Evolutionary conservation across 2,888 invertebrate genomes (phyloP).

Genomic region (Drosophila greeni): DNA sequence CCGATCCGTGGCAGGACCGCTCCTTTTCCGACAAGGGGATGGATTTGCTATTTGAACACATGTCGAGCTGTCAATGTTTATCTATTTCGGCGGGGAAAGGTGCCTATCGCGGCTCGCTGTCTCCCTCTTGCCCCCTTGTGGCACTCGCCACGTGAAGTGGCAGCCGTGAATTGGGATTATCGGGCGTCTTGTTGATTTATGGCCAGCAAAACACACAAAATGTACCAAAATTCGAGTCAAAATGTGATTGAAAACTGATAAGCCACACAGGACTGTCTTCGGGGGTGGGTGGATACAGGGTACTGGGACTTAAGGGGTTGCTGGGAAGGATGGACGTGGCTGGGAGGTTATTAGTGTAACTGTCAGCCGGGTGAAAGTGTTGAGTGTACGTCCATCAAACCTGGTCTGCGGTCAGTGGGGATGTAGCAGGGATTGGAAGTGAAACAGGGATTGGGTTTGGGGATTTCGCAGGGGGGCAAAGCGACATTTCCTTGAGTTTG

Average conservation of each 20-base stretch:
- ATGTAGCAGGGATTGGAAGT: not conserved
- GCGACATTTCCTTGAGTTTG: slow-evolving; percentile 8
- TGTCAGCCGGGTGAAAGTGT: slow-evolving; percentile 69
- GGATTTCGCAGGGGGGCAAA: not conserved
- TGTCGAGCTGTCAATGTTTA: slow-evolving; percentile 74
- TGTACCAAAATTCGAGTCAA: slow-evolving; percentile 63
- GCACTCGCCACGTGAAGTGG: slow-evolving; percentile 35
- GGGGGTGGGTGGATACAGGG: not conserved
- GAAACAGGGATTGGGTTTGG: not conserved
- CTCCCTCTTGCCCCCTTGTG: slow-evolving; percentile 16
- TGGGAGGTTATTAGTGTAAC: slow-evolving; percentile 64
- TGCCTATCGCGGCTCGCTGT: slow-evolving; percentile 40
- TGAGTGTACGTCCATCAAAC: slow-evolving; percentile 72
- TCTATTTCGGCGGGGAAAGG: slow-evolving; percentile 56
- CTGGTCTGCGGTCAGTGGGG: slow-evolving; percentile 48
- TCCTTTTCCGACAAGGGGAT: slow-evolving; percentile 9
- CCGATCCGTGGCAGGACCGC: slow-evolving; percentile 22
- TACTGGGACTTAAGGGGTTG: slow-evolving; percentile 1
- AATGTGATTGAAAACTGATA: slow-evolving; percentile 74
- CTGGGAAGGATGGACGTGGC: not conserved
- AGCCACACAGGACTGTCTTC: slow-evolving; percentile 44
- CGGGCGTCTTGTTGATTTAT: slow-evolving; percentile 67
- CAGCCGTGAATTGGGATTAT: slow-evolving; percentile 58
- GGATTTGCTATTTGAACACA: slow-evolving; percentile 55
- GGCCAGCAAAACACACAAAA: slow-evolving; percentile 46